phyloP scores from a whole-genome alignment of 2,888 invertebrate genomes.

The Heteromyza rotundicornis region DNA sequence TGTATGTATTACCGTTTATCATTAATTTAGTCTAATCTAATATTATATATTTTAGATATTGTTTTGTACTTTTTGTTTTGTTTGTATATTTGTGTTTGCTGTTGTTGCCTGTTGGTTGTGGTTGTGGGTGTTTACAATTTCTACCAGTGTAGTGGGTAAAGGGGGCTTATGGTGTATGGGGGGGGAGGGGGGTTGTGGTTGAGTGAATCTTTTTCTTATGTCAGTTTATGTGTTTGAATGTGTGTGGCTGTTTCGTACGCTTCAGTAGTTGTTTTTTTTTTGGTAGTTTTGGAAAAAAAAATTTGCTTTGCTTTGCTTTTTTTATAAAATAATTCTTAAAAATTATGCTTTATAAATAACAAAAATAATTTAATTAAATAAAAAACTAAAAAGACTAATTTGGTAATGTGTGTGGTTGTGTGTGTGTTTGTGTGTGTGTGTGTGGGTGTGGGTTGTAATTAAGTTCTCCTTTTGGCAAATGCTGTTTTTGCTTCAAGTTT shows the following conservation, averaged over 20 bases:
- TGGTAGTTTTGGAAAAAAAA: not conserved
- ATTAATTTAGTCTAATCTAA: slow-evolving; percentile 19
- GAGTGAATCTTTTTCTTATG: slow-evolving; percentile 50
- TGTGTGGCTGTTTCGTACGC: slow-evolving; percentile 18
- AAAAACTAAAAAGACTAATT: not conserved
- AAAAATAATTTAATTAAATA: slow-evolving; percentile 12
- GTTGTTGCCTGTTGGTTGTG: slow-evolving; percentile 32
- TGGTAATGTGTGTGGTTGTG: slow-evolving; percentile 15
- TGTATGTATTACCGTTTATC: slow-evolving; percentile 12
- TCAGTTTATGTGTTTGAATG: slow-evolving; percentile 21
- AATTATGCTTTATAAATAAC: not conserved
- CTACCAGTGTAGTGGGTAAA: slow-evolving; percentile 17
- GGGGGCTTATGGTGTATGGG: slow-evolving; percentile 12
- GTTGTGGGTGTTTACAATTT: slow-evolving; percentile 23
- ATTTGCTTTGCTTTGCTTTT: slow-evolving; percentile 1
- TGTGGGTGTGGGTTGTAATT: too few relatives aligned
- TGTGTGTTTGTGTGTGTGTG: too few relatives aligned
- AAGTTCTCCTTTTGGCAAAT: too few relatives aligned
- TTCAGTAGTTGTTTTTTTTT: slow-evolving; percentile 6
- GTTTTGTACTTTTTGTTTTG: slow-evolving; percentile 39
- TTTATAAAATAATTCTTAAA: not conserved
- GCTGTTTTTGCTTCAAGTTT: too few relatives aligned
- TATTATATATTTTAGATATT: slow-evolving; percentile 30
- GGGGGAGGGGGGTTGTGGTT: slow-evolving; percentile 44
- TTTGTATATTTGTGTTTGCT: slow-evolving; percentile 8